These are phyloP conservation scores for Cettia cetti DNA, from an alignment of 2,113 vertebrate species.

Conservation along the genomic window DNA sequence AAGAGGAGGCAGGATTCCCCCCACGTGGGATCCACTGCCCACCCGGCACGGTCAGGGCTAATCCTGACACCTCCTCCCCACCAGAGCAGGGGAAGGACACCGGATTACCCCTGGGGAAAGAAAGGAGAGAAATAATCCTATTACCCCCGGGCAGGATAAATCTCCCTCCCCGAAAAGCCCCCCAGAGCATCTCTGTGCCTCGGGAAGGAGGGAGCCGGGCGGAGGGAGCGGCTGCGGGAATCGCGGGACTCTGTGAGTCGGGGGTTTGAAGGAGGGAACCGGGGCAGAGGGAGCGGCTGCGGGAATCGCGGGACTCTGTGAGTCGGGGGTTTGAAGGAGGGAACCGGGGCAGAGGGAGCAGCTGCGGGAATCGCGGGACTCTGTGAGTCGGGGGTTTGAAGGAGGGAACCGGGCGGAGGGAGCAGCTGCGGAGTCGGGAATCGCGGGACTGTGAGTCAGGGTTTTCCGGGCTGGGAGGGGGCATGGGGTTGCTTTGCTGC, in stretches of 20 bases:
- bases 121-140: conserved; percentile 81
- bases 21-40: rapidly evolving
- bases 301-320: no score
- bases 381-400: no score
- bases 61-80: background rate
- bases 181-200: background rate
- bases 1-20: background rate
- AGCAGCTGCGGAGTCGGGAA: background rate
- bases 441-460: background rate
- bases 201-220: background rate
- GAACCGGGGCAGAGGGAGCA: no score
- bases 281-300: no score
- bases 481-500: rapidly evolving
- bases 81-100: background rate
- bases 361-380: no score
- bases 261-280: no score
- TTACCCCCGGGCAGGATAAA: conserved; percentile 76
- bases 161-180: background rate
- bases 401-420: background rate
- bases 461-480: rapidly evolving
- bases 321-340: no score
- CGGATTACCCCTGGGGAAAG: conserved; percentile 37
- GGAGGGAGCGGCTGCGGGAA: background rate
- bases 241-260: background rate
- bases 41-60: rapidly evolving